Evolutionary conservation across 1,140 invertebrate genomes (phyloP).

Genomic region (Nymphalis io): DNA sequence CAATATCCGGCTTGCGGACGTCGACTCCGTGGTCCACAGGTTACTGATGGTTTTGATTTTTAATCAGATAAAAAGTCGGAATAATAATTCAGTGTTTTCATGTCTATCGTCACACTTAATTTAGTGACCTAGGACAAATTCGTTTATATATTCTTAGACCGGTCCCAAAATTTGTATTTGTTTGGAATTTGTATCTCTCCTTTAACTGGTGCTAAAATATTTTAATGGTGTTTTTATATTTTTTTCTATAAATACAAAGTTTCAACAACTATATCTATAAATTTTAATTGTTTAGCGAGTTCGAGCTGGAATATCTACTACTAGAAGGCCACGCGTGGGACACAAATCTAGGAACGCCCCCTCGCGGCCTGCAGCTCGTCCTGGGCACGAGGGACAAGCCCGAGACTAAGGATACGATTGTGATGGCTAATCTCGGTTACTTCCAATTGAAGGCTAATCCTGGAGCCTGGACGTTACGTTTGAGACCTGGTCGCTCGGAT

Average conservation of each 20-base stretch:
- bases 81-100: too few species aligned
- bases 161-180: too few species aligned
- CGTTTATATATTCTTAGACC: too few species aligned
- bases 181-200: too few species aligned
- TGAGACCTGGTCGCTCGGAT: constrained; percentile 94
- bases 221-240: too few species aligned
- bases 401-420: constrained; percentile 96
- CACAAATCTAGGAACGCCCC: constrained; percentile 93
- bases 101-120: too few species aligned
- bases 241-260: too few species aligned
- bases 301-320: constrained; percentile 94
- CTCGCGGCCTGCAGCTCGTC: constrained; percentile 97
- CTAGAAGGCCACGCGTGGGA: constrained; percentile 99
- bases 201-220: too few species aligned
- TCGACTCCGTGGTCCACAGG: constrained; percentile 88
- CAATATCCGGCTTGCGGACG: constrained; percentile 95
- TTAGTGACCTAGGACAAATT: too few species aligned
- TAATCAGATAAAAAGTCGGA: background rate
- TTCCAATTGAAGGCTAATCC: constrained; percentile 99
- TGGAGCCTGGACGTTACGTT: constrained; percentile 94
- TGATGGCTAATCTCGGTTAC: constrained; percentile 99
- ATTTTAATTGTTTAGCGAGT: constrained; percentile 84
- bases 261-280: too few species aligned
- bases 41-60: constrained; percentile 40
- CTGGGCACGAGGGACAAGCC: constrained; percentile 92